phyloP scores from a whole-genome alignment of 64 coral and sea anemone species.

The Platygyra sinensis region DNA sequence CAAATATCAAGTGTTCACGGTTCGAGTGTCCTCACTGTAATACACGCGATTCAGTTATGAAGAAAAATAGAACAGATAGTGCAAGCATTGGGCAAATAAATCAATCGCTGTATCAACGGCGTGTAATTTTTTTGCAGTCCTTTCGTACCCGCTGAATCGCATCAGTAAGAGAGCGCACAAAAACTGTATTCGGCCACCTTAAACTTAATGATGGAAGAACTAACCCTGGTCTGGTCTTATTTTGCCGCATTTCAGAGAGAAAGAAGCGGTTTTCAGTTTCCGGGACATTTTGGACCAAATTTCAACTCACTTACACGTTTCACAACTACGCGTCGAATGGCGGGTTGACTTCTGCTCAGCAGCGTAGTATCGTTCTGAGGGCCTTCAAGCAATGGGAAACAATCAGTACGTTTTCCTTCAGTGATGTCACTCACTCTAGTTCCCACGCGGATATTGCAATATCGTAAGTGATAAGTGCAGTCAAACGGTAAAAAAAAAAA shows the following conservation, averaged over 20 bases:
- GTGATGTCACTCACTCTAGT: neutral
- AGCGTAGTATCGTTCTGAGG: neutral
- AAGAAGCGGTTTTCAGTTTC: slow-evolving; percentile 19
- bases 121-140: too few relatives aligned
- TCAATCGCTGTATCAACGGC: too few relatives aligned
- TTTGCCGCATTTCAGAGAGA: slow-evolving; percentile 1
- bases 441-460: slow-evolving; percentile 42
- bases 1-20: too few relatives aligned
- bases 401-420: slow-evolving; percentile 18
- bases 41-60: too few relatives aligned
- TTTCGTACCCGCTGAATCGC: too few relatives aligned
- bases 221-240: too few relatives aligned
- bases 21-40: too few relatives aligned
- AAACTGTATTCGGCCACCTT: too few relatives aligned
- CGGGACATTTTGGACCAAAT: neutral
- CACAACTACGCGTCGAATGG: slow-evolving; percentile 17
- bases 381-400: slow-evolving; percentile 61
- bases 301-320: slow-evolving; percentile 34
- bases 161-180: too few relatives aligned
- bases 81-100: too few relatives aligned
- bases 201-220: too few relatives aligned
- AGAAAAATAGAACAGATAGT: too few relatives aligned
- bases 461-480: slow-evolving; percentile 44
- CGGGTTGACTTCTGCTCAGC: neutral
- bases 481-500: neutral